A percentile compares a stretch with the other conserved stretches of the same genome.
phyloP scores from a whole-genome alignment of 92 coral and sea anemone species.

The Palythoa grandiflora region DNA sequence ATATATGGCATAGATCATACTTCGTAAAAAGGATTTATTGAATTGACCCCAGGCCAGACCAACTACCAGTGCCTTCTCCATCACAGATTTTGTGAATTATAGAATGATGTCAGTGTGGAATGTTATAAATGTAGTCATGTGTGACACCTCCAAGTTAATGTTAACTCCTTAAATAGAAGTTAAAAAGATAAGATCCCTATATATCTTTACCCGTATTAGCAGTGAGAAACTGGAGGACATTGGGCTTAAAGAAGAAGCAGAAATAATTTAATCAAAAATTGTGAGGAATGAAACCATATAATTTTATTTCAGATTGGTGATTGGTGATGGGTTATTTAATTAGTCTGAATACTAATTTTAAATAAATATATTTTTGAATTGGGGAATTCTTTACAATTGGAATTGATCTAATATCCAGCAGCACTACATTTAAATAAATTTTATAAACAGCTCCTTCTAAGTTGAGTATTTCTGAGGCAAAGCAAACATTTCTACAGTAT shows the following conservation, averaged over 20 bases:
- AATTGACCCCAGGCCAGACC: background rate
- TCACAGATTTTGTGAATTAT: background rate
- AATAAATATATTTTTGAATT: too few species aligned
- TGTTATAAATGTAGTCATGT: background rate
- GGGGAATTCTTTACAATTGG: background rate
- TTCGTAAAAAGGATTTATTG: background rate
- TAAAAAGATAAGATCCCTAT: background rate
- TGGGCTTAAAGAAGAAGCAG: background rate
- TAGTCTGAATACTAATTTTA: background rate
- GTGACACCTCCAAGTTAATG: too few species aligned
- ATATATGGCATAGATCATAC: background rate
- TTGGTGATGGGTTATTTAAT: background rate
- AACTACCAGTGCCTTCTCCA: background rate
- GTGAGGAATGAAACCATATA: background rate
- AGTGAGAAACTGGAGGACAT: background rate
- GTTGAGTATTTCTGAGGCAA: background rate
- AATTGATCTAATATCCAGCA: background rate
- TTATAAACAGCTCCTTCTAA: background rate
- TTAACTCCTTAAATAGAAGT: background rate
- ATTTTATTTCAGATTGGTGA: background rate
- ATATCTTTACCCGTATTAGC: background rate
- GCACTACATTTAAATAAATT: background rate
- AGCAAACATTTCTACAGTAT: background rate
- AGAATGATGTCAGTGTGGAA: background rate
- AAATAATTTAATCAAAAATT: constrained; percentile 1